Percentiles rank a stretch among this genome's conserved stretches.
These are phyloP conservation scores for Cataglyphis rosenhaueri DNA, from an alignment of 2,888 invertebrate species.

Conservation along the genomic window DNA sequence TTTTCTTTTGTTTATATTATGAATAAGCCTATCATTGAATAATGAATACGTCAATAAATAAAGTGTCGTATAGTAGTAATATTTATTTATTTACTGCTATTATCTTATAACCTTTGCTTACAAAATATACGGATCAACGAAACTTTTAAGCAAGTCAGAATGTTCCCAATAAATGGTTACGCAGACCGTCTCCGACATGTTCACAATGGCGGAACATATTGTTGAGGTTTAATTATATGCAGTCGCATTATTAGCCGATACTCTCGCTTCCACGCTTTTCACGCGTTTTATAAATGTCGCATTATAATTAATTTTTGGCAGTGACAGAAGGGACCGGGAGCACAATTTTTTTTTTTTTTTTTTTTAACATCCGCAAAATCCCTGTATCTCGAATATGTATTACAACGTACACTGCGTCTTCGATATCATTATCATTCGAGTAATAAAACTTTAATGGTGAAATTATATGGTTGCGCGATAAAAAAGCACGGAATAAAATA, in stretches of 20 bases:
- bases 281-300: constrained; percentile 11
- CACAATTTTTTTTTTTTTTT: not conserved
- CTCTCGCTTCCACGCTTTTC: constrained; percentile 11
- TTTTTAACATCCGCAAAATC: not conserved
- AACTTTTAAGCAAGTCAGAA: constrained; percentile 78
- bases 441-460: constrained; percentile 7
- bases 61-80: constrained; percentile 65
- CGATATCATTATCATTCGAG: not conserved
- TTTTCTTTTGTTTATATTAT: not conserved
- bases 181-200: constrained; percentile 61
- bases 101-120: constrained; percentile 77
- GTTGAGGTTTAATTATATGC: constrained; percentile 48
- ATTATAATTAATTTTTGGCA: constrained; percentile 61
- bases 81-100: constrained; percentile 79
- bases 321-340: constrained; percentile 60
- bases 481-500: not conserved
- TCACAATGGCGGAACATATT: constrained; percentile 70
- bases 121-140: constrained; percentile 82
- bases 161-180: constrained; percentile 70
- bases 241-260: constrained; percentile 20
- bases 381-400: constrained; percentile 15
- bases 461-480: not conserved
- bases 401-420: not conserved
- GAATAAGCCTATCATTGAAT: not conserved
- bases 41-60: not conserved